phyloP scores from a whole-genome alignment of 2,113 vertebrate species.

The Glaucidium brasilianum region DNA sequence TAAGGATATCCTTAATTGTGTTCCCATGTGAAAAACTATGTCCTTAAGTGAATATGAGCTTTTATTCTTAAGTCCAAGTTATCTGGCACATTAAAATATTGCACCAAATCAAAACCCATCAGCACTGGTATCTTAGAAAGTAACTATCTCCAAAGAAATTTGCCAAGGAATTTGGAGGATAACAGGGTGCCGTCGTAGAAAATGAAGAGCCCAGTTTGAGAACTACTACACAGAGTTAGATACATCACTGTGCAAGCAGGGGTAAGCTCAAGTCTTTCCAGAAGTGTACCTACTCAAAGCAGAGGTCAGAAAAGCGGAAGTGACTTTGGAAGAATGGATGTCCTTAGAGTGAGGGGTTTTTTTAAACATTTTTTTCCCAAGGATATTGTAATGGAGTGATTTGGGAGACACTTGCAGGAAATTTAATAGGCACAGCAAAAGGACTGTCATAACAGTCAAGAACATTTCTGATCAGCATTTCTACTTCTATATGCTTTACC shows the following conservation, averaged over 20 bases:
- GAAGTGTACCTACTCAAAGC: not conserved
- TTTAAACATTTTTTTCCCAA: not conserved
- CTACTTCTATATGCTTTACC: not conserved
- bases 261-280: not conserved
- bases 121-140: not conserved
- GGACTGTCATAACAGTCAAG: not conserved
- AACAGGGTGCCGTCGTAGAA: not conserved
- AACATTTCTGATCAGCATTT: not conserved
- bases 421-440: not conserved
- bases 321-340: not conserved
- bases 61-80: not conserved
- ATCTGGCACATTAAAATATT: not conserved
- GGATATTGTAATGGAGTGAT: not conserved
- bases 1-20: not conserved
- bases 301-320: not conserved
- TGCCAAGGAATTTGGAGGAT: not conserved
- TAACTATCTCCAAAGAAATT: not conserved
- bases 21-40: not conserved
- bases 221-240: not conserved
- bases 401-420: not conserved
- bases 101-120: not conserved
- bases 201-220: not conserved
- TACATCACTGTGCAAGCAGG: not conserved
- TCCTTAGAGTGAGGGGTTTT: fast-evolving
- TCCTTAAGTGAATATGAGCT: not conserved